Percentiles rank a stretch among this genome's conserved stretches.
phyloP scores from a whole-genome alignment of 2,888 invertebrate species.

The Conomelus anceps region DNA sequence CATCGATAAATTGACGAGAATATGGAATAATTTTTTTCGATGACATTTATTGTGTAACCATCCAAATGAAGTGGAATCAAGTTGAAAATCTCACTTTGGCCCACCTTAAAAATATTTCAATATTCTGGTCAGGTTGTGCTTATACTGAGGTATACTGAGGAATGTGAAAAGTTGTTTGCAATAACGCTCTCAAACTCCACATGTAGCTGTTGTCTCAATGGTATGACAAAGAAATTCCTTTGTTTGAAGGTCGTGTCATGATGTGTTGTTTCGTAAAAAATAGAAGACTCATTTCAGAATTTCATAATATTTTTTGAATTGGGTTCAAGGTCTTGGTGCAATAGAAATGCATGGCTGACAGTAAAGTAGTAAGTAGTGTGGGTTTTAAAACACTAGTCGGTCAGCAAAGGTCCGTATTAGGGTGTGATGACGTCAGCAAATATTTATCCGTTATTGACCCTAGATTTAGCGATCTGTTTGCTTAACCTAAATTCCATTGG shows the following conservation, averaged over 20 bases:
- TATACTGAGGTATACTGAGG: neutral
- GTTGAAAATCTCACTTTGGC: neutral
- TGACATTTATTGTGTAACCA: neutral
- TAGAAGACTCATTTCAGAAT: neutral
- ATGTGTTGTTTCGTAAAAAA: neutral
- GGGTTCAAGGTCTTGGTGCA: neutral
- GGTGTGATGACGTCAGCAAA: neutral
- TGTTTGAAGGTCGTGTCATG: neutral
- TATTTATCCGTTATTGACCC: neutral
- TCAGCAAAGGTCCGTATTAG: neutral
- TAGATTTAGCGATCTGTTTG: neutral
- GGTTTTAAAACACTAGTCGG: neutral
- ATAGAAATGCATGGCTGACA: too few relatives aligned
- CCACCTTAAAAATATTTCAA: neutral
- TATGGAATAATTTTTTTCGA: neutral
- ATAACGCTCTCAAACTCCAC: neutral
- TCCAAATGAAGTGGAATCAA: neutral
- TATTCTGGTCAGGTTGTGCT: neutral
- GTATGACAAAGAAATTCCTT: neutral
- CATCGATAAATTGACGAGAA: neutral
- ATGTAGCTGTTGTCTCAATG: neutral
- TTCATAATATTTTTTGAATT: neutral
- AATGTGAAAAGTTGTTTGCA: neutral
- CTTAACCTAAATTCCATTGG: neutral
- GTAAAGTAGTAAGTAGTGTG: too few relatives aligned